Conservation (phyloP, 2,113 vertebrate species). For the Manacus vitellinus region DNA sequence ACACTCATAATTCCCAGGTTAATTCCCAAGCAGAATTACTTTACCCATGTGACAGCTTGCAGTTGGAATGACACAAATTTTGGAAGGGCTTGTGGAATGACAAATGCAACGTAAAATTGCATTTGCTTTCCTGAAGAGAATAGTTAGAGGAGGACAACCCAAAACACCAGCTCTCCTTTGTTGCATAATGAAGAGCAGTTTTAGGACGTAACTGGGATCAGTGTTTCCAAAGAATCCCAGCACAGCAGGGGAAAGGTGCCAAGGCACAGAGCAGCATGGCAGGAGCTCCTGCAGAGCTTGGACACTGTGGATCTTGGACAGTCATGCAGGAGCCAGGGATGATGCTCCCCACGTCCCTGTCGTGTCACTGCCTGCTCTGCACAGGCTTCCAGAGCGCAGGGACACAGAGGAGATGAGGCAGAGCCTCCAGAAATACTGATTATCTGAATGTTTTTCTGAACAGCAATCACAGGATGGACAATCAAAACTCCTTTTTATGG, state of each 20-base stretch:
- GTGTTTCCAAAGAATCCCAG: background rate
- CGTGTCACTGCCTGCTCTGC: background rate
- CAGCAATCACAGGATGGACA: background rate
- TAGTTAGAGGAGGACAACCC: background rate
- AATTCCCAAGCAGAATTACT: background rate
- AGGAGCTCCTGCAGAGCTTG: background rate
- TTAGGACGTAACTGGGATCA: background rate
- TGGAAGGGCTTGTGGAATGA: background rate
- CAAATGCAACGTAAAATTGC: background rate
- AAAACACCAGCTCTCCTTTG: background rate
- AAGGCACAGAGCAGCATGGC: background rate
- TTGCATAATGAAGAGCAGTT: background rate
- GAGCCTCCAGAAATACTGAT: background rate
- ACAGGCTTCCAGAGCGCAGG: background rate
- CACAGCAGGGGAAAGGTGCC: background rate
- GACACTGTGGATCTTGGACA: background rate
- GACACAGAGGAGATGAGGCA: background rate
- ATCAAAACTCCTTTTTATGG: background rate
- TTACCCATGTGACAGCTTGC: background rate
- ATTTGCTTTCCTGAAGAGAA: background rate
- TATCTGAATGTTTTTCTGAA: background rate
- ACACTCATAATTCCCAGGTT: background rate
- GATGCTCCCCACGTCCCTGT: background rate
- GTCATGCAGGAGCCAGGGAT: background rate
- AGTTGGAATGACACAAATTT: background rate